A percentile compares a stretch with the other conserved stretches of the same genome.
Evolutionary conservation across 2,888 invertebrate species (phyloP).

Genomic region (Athalia rosae): DNA sequence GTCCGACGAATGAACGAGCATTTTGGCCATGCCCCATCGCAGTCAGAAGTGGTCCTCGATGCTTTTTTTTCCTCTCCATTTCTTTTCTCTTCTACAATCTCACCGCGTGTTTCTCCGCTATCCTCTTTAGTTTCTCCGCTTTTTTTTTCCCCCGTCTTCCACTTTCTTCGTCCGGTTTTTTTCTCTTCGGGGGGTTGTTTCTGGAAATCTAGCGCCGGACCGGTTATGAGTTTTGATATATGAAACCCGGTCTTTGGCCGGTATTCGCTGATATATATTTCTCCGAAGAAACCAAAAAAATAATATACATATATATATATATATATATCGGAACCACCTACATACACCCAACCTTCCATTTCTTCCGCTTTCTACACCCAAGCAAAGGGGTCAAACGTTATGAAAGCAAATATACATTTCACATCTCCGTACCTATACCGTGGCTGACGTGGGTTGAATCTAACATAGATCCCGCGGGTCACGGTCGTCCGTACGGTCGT

Average conservation of each 20-base stretch:
- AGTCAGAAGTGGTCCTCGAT: slow-evolving; percentile 11
- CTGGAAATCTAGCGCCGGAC: background rate
- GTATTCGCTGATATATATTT: background rate
- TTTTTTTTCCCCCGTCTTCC: background rate
- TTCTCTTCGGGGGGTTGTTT: no score
- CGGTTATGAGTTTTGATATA: slow-evolving; percentile 2
- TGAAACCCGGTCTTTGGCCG: slow-evolving; percentile 5
- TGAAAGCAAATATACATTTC: slow-evolving; percentile 37
- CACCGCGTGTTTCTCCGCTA: no score
- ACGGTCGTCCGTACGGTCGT: no score
- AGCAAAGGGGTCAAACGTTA: slow-evolving; percentile 10
- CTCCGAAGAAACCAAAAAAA: background rate
- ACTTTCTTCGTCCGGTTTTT: background rate
- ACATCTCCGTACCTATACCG: background rate
- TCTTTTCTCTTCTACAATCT: background rate
- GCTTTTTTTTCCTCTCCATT: background rate
- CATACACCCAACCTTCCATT: background rate
- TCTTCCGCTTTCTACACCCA: background rate
- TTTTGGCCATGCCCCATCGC: slow-evolving; percentile 9
- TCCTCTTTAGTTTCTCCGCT: no score
- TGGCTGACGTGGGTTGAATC: slow-evolving; percentile 28
- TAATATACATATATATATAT: background rate
- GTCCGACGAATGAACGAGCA: background rate
- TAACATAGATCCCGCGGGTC: background rate
- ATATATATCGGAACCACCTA: background rate